Conservation (phyloP, 2,113 vertebrate genomes). For the Tichodroma muraria region DNA sequence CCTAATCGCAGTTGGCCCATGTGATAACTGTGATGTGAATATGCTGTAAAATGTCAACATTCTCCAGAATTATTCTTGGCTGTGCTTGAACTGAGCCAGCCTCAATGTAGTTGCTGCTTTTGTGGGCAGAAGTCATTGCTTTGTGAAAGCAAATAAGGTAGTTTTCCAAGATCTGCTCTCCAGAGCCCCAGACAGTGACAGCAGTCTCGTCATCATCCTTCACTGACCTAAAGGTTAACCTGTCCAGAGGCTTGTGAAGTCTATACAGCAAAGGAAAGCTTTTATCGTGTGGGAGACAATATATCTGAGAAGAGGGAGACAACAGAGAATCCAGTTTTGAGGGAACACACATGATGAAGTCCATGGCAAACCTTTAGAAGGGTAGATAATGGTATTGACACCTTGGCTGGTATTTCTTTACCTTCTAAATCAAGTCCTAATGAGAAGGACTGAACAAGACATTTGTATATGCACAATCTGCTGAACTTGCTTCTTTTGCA, state of each 20-base stretch:
- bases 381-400: not conserved
- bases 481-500: not conserved
- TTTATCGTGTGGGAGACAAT: not conserved
- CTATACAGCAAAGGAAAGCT: not conserved
- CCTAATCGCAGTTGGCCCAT: not conserved
- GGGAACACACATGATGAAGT: not conserved
- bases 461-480: not conserved
- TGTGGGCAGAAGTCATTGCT: not conserved
- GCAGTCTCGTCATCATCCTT: not conserved
- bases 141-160: not conserved
- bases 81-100: not conserved
- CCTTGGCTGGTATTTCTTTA: not conserved
- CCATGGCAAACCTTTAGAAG: not conserved
- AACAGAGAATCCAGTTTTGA: not conserved
- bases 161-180: not conserved
- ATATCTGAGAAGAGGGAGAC: not conserved
- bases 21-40: not conserved
- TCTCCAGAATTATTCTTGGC: not conserved
- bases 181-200: not conserved
- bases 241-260: not conserved
- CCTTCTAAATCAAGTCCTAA: not conserved
- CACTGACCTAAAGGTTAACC: not conserved
- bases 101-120: not conserved
- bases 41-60: not conserved
- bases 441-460: not conserved